Evolutionary conservation across 1,140 invertebrate species (phyloP), one percentile per base, ranked within the genome.

Genomic region (Temnothorax nylanderi): DNA sequence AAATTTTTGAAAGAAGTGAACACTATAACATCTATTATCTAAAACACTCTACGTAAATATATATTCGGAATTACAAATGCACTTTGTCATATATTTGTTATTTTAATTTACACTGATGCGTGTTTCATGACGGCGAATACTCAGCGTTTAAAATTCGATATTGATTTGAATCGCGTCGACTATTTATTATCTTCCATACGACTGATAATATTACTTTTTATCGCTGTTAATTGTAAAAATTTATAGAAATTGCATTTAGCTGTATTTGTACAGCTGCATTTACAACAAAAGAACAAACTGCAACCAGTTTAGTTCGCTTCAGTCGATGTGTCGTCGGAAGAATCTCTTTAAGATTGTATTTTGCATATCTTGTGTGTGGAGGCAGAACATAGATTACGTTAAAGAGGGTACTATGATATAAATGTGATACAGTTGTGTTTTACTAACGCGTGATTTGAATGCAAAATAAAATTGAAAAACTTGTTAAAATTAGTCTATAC

Each of bases 201-300:
- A 71, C n/a, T 10, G 49, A 81, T 8, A 71, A 32, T 13, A 32
- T 41, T 37, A 37, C n/a, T 65, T n/a, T 51, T 67, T n/a, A 16
- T 6, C 6, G 3, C n/a, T 49, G 16, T n/a, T 69, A 37, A 76
- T 37, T 58, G 3, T 56, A n/a, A 26, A 26, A 26, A 10, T 74
- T 51, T 51, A 37, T n/a, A n/a, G 44, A 37, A 67, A 62, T 44
- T 71, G 49, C 34, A 26, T 56, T n/a, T 80, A 54, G 3, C 34
- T 54, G 16, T 56, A 71, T 71, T 71, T 69, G 37, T 69, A 81
- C 78, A 81, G 64, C 64, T 81, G 64, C 16, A 56, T 8, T 80
- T 62, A 41, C 37, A 16, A 16, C 8, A 26, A 51, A 80, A 37
- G 34, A 69, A 26, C 47, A 11, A 56, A 6, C 34, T 41, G n/a